Base-by-base conservation (phyloP, 1,140 invertebrate species). In the Aphaenogaster rudis region DNA sequence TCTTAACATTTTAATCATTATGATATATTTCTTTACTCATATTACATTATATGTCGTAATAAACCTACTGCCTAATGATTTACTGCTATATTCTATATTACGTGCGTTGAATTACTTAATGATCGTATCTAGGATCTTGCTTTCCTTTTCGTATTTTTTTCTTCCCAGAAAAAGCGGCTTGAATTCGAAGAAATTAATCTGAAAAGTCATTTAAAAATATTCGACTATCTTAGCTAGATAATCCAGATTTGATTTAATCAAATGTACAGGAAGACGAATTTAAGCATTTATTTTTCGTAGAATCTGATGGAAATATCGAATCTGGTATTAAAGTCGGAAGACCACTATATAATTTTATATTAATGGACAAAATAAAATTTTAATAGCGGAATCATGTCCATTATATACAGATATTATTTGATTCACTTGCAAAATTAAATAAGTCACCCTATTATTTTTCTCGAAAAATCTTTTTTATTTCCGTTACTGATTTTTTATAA, bases 1-100 rank as follows among this genome's bases (percentile, higher is more conserved):
- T 36, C 80, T 91, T 91, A 91, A 79, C 48, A 45, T 80, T 45
- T 84, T 88, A 88, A 48, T 71, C 45, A 59, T 91, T 91, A 91
- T 87, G 88, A 91, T 89, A 93, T 91, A 82, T 82, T 74, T 86
- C 61, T 90, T 90, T 88, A 81, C 17, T 86, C 72, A 52, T 72
- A 8, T 88, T 59, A 84, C 61, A 85, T 82, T 88, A 67, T 66
- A 81, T 42, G 28, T 87, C 61, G 89, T 90, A 88, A 77, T 90
- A 90, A 90, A 90, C 59, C 69, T 90, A 72, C n/a, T 74, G 21
- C 39, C 76, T 72, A 89, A 66, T 84, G 54, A 74, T 67, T 90
- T 71, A 79, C 69, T 42, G 61, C 63, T 87, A 84, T 52, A 50
- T 69, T 76, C 61, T 87, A 69, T 59, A 63, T 48, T 66, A 87